These are phyloP conservation scores for Monochamus alternatus DNA, from an alignment of 2,888 invertebrate species.

Conservation along the genomic window DNA sequence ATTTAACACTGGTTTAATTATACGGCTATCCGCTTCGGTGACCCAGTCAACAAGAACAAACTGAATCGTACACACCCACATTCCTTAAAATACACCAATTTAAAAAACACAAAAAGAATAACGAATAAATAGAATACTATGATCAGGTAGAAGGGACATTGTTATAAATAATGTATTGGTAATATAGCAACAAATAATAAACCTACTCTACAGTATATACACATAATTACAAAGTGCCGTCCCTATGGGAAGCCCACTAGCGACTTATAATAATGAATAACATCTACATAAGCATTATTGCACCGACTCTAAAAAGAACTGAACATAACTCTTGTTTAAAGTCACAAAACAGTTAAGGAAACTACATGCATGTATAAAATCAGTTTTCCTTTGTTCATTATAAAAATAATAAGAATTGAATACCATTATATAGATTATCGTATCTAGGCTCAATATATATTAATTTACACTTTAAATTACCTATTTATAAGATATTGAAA, in stretches of 20 bases:
- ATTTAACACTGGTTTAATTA: slow-evolving; percentile 52
- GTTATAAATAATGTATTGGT: slow-evolving; percentile 49
- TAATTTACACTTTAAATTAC: slow-evolving; percentile 52
- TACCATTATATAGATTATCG: slow-evolving; percentile 49
- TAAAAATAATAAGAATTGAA: slow-evolving; percentile 59
- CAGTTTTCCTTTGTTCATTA: slow-evolving; percentile 56
- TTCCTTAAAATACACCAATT: slow-evolving; percentile 50
- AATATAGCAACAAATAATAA: slow-evolving; percentile 51
- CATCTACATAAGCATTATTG: slow-evolving; percentile 66
- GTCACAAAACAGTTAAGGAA: slow-evolving; percentile 53
- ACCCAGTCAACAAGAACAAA: slow-evolving; percentile 38
- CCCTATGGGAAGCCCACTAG: slow-evolving; percentile 52
- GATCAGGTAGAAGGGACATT: slow-evolving; percentile 59
- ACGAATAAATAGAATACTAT: slow-evolving; percentile 63
- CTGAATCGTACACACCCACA: slow-evolving; percentile 51
- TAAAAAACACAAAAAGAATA: slow-evolving; percentile 54
- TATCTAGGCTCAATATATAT: slow-evolving; percentile 53
- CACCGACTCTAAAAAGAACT: slow-evolving; percentile 61
- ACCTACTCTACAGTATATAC: slow-evolving; percentile 56
- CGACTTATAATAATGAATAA: slow-evolving; percentile 68
- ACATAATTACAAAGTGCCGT: slow-evolving; percentile 53
- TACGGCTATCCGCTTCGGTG: slow-evolving; percentile 37
- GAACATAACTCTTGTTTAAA: slow-evolving; percentile 41
- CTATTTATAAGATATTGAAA: slow-evolving; percentile 44
- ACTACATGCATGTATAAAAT: slow-evolving; percentile 51